Evolutionary conservation across 2,888 invertebrate species (phyloP).

Genomic region (Cephus pygmeus): DNA sequence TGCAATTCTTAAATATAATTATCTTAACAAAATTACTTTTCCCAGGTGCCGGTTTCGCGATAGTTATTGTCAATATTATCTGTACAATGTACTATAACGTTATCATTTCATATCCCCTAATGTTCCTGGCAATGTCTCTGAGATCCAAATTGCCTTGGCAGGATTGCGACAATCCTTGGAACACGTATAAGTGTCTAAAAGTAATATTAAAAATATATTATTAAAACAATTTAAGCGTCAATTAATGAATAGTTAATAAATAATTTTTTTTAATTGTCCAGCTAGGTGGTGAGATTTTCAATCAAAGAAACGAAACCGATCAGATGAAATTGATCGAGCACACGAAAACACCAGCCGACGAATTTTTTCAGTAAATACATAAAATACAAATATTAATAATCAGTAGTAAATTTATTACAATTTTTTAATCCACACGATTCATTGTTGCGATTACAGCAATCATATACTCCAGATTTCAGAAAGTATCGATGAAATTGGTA

Average conservation of each 20-base stretch:
- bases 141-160: conserved; percentile 79
- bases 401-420: conserved; percentile 1
- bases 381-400: not conserved
- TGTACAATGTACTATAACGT: conserved; percentile 87
- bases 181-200: conserved; percentile 79
- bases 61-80: conserved; percentile 82
- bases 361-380: conserved; percentile 82
- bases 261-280: conserved; percentile 41
- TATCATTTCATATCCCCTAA: conserved; percentile 85
- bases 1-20: conserved; percentile 2
- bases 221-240: not conserved
- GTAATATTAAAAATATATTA: conserved; percentile 53
- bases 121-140: conserved; percentile 81
- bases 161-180: conserved; percentile 84
- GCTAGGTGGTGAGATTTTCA: conserved; percentile 48
- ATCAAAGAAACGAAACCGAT: conserved; percentile 31
- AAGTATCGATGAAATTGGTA: conserved; percentile 79
- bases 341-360: conserved; percentile 79
- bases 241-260: not conserved
- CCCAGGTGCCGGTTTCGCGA: conserved; percentile 87
- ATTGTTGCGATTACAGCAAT: conserved; percentile 70
- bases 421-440: conserved; percentile 10
- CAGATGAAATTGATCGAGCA: conserved; percentile 40
- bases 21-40: conserved; percentile 31
- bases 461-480: conserved; percentile 81